Evolutionary conservation across 2,797 vertebrate species (phyloP), one percentile per base, ranked within the genome.

Genomic region (Hemitrygon akajei): DNA sequence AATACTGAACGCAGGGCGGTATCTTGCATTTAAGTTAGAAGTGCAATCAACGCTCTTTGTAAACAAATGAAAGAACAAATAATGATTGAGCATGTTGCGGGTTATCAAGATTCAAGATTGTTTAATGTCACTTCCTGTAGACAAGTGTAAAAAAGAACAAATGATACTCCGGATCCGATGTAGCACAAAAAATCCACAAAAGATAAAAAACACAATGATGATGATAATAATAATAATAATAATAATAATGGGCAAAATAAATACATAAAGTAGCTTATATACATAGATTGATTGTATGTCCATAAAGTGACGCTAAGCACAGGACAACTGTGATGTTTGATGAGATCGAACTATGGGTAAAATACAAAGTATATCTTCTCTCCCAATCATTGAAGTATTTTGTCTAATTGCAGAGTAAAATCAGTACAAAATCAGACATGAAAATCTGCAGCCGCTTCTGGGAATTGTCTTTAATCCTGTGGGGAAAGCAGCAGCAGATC

Each of bases 401-500:
- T 73, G 37, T 22, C 34, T 27, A 92, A 92, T 34, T 22, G 34
- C 71, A 58, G 69, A 16, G 71, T 7, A 76, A 47, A 93, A 47
- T 93, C 37, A 75, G 25, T 56, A 12, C 11, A 47, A 25, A 69
- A 73, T 27, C 69, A 75, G 22, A 92, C 37, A 56, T 93, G 91
- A 93, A 75, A 93, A 56, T 56, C 30, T 75, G 71, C 91, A 93
- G 69, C 30, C 91, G 40, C 69, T n/a, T 56, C 71, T 75, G 71
- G 37, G 27, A 0, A 75, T 12, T 73, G 25, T 76, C 91, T 58
- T 93, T 9, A 56, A 56, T 40, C 40, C 71, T 30, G 91, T 18
- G 91, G 73, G 91, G 69, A 93, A 56, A 75, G 91, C 91, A 93
- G 91, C 93, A 93, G 91, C 71, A 58, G 40, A 27, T 27, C 91